Base-by-base conservation (phyloP, 2,113 vertebrate genomes). In the Alosa alosa region DNA sequence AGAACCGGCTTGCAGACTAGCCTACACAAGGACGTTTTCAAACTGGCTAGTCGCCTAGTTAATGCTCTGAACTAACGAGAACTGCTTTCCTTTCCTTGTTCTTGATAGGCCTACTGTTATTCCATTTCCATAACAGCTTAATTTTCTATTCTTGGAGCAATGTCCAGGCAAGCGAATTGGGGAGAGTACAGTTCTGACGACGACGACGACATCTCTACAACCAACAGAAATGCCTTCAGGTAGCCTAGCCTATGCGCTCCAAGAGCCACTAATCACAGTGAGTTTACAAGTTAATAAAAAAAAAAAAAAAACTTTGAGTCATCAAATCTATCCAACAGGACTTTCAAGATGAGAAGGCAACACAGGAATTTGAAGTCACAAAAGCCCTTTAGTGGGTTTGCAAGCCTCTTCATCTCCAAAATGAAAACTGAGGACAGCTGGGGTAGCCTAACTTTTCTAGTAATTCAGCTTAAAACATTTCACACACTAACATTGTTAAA, bases 111-210 rank as follows among this genome's bases (percentile, higher is more conserved):
- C 31, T 31, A 49, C 9, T 13, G 47, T 49, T 11, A 11, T 13
- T 9, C 47, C 9, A 49, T 49, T 9, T 49, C 47, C 17, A 18
- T 13, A 55, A 15, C 17, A 55, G 0, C 11, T 49, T 36, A 72
- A 72, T 72, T 36, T 10, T 31, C 31, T 36, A 8, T 72, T 31
- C 13, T 11, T 10, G 13, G 25, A 36, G 64, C 64, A 72, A 72
- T 72, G n/a, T 3, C 25, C 64, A 36, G 64, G 64, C 64, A 72
- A 10, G 64, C 10, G 10, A 25, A 13, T 0, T 2, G 7, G 25
- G 64, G 64, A 72, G 64, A 72, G 11, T 72, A 72, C 64, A 72
- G 64, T 36, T 72, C 64, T 72, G 64, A 72, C 64, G 64, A 72
- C 8, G 22, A 64, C 8, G 64, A 72, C 8, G 25, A 72, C 64